phyloP scores from a whole-genome alignment of 2,113 vertebrate species.

The Odocoileus hemionus region DNA sequence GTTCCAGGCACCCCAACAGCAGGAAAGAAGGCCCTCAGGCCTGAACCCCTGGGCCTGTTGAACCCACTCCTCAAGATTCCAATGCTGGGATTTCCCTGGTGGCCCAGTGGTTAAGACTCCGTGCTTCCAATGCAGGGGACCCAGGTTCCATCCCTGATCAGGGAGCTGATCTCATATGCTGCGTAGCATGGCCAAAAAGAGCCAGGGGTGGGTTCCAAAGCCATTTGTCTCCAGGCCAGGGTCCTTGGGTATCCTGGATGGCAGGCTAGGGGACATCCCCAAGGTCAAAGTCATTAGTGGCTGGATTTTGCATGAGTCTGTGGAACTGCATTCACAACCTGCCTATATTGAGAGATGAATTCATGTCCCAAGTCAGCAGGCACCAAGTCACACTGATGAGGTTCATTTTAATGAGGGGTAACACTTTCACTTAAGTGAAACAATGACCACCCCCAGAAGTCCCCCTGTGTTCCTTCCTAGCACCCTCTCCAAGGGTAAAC shows the following conservation, averaged over 20 bases:
- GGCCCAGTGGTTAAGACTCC: background rate
- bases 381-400: background rate
- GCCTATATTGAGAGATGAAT: background rate
- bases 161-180: background rate
- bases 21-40: background rate
- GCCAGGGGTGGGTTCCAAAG: background rate
- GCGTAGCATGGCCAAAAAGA: rapidly evolving
- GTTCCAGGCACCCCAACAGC: background rate
- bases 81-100: background rate
- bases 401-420: background rate
- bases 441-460: background rate
- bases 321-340: background rate
- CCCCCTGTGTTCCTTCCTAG: background rate
- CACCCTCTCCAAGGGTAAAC: background rate
- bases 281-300: background rate
- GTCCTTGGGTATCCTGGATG: background rate
- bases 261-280: background rate
- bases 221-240: background rate
- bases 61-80: background rate
- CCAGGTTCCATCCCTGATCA: background rate
- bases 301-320: background rate
- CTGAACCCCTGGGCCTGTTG: background rate
- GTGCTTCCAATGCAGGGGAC: background rate
- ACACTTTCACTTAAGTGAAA: background rate
- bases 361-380: background rate